These are phyloP conservation scores for Caenorhabditis sinica DNA, from an alignment of 2,888 invertebrate genomes.

Conservation along the genomic window DNA sequence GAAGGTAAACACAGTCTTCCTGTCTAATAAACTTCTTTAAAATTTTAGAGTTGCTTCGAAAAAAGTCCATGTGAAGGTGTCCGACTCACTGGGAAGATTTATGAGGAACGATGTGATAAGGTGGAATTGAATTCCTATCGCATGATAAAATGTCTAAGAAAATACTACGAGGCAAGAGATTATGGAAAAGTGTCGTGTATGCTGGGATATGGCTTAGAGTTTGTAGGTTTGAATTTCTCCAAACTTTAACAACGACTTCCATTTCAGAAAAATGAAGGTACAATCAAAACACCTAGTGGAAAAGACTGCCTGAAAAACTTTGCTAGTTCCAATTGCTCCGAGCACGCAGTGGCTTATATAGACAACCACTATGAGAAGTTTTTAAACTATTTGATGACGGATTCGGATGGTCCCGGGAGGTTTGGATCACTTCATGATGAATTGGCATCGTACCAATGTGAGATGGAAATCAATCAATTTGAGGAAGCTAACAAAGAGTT, in stretches of 20 bases:
- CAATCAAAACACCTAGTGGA: neutral
- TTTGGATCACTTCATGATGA: neutral
- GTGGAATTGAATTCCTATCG: neutral
- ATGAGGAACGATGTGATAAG: too few species aligned
- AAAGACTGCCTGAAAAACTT: neutral
- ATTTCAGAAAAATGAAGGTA: neutral
- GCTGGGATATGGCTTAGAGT: neutral
- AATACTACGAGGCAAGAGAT: neutral
- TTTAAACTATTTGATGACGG: neutral
- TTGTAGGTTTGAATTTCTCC: neutral
- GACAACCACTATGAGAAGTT: neutral
- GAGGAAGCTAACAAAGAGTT: neutral
- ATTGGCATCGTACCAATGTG: neutral
- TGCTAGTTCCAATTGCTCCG: neutral
- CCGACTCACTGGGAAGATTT: too few species aligned
- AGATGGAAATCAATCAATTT: neutral
- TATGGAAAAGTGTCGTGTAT: neutral
- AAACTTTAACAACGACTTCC: too few species aligned
- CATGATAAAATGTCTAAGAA: neutral
- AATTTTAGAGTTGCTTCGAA: neutral
- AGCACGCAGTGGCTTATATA: neutral
- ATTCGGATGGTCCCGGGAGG: neutral
- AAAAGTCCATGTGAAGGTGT: neutral
- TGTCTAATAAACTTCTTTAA: too few species aligned
- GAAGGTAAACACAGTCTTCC: too few species aligned